These are phyloP conservation scores for Gymnodraco acuticeps DNA, from an alignment of 2,797 vertebrate genomes.

Conservation along the genomic window DNA sequence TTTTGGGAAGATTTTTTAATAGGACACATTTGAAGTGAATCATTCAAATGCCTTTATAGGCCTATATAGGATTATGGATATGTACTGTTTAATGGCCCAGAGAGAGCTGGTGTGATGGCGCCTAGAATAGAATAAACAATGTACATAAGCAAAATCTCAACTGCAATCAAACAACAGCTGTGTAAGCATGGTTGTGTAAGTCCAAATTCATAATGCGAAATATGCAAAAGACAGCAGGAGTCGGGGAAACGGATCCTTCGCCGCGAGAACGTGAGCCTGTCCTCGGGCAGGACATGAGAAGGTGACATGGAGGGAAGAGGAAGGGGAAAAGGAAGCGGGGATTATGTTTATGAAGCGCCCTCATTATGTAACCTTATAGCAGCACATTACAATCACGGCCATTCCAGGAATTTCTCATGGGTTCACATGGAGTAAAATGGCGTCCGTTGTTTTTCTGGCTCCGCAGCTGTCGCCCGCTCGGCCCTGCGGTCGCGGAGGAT, in stretches of 20 bases:
- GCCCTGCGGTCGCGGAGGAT: constrained; percentile 50
- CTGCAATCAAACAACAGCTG: constrained; percentile 67
- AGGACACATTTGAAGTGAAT: too few relatives aligned
- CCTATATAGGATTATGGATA: constrained; percentile 5
- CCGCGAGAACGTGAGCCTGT: constrained; percentile 9
- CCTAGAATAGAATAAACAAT: constrained; percentile 19
- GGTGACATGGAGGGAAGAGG: constrained; percentile 60
- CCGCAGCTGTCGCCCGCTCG: constrained; percentile 79
- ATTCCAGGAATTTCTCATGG: constrained; percentile 74
- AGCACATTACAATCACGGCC: constrained; percentile 67
- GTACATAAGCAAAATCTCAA: constrained; percentile 41
- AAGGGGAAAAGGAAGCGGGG: constrained; percentile 64
- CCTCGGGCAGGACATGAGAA: constrained; percentile 37
- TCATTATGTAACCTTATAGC: constrained; percentile 81
- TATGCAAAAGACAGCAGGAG: constrained; percentile 25
- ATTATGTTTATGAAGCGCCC: constrained; percentile 70
- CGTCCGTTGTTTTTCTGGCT: constrained; percentile 65
- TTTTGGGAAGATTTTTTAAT: background rate
- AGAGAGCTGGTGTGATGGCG: background rate
- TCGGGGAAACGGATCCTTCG: constrained; percentile 16
- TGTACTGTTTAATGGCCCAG: constrained; percentile 11
- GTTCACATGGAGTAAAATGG: constrained; percentile 60
- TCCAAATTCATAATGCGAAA: constrained; percentile 42
- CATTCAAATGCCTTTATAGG: too few relatives aligned
- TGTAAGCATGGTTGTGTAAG: constrained; percentile 44